Percentiles rank a stretch among this genome's conserved stretches.
phyloP scores from a whole-genome alignment of 2,113 vertebrate species.

The Spheniscus mendiculus region DNA sequence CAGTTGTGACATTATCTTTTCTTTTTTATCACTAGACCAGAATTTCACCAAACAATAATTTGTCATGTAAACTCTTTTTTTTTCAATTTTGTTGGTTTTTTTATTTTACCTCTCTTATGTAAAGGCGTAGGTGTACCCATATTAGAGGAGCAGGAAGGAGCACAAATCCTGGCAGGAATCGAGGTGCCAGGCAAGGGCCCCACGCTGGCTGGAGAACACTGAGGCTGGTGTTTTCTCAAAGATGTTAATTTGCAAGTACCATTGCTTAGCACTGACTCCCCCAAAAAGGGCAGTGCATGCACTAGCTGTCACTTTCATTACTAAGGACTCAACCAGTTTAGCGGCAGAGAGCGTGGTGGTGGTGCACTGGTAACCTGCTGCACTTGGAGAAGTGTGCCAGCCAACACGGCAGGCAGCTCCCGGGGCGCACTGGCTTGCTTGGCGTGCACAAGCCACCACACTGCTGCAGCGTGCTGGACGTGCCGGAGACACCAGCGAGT shows the following conservation, averaged over 20 bases:
- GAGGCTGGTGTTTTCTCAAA: background rate
- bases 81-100: background rate
- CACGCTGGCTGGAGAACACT: background rate
- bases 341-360: background rate
- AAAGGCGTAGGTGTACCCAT: background rate
- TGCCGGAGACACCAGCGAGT: rapidly evolving
- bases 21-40: background rate
- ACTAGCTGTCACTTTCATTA: too few species aligned
- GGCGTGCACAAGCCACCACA: rapidly evolving
- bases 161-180: background rate
- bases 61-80: background rate
- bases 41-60: conserved; percentile 25
- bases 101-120: background rate
- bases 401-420: rapidly evolving
- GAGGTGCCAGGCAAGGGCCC: background rate
- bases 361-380: background rate
- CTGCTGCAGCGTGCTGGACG: background rate
- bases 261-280: background rate
- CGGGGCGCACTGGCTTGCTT: rapidly evolving
- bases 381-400: background rate
- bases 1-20: background rate
- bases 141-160: background rate
- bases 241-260: background rate
- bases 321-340: background rate
- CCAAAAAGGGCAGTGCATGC: background rate